These are phyloP conservation scores for Prosopocoilus inquinatus DNA, from an alignment of 2,888 invertebrate genomes.

Conservation along the genomic window DNA sequence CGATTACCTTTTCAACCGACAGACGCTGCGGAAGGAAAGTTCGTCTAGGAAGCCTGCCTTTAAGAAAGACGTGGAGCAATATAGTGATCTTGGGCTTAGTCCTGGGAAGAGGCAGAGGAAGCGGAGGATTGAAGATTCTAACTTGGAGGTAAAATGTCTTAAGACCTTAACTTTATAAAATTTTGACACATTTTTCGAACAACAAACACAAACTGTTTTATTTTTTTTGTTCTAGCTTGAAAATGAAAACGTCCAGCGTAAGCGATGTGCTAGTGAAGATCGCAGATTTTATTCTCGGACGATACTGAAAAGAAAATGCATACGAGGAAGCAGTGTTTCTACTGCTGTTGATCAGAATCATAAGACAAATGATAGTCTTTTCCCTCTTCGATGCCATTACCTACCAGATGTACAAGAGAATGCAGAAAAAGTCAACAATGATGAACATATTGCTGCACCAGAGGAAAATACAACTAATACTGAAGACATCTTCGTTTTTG, in stretches of 20 bases:
- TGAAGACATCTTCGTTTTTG: slow-evolving; percentile 30
- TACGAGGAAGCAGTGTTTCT: slow-evolving; percentile 1
- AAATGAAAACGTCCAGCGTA: background rate
- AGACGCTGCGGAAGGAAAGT: slow-evolving; percentile 63
- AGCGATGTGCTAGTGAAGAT: no score
- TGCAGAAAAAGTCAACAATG: background rate
- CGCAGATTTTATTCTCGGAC: no score
- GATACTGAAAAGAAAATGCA: slow-evolving; percentile 14
- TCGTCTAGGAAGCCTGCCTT: slow-evolving; percentile 62
- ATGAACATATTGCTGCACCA: background rate
- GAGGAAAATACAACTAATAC: background rate
- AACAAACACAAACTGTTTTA: background rate
- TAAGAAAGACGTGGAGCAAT: slow-evolving; percentile 56
- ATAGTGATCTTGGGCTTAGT: slow-evolving; percentile 55
- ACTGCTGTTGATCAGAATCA: no score
- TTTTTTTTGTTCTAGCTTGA: background rate
- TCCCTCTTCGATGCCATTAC: slow-evolving; percentile 28
- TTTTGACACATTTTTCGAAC: background rate
- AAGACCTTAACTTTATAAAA: no score
- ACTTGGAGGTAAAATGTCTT: background rate
- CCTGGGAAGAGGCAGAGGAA: slow-evolving; percentile 47
- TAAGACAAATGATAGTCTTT: slow-evolving; percentile 26
- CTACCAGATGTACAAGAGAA: slow-evolving; percentile 5
- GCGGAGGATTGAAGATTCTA: slow-evolving; percentile 11
- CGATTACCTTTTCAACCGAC: slow-evolving; percentile 57